Base-by-base conservation (phyloP, 2,797 vertebrate genomes). In the Babyrousa celebensis region DNA sequence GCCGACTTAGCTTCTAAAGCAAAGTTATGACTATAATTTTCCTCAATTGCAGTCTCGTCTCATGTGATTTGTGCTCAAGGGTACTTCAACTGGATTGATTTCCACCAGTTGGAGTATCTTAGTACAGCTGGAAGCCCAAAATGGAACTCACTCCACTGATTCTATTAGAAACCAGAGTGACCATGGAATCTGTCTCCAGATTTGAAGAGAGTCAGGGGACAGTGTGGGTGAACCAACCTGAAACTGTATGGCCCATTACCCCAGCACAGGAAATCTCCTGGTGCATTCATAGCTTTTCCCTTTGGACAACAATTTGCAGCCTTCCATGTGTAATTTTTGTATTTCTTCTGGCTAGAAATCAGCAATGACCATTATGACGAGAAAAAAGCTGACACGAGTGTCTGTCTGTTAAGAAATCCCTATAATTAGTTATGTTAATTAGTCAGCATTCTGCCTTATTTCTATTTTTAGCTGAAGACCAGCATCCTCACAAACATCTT, bases 1-100 rank as follows among this genome's bases (percentile, higher is more conserved):
- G 96, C 89, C 96, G 90, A 94, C 97, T 98, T 98, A 32, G 32
- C 97, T 97, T 98, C 97, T 97, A 91, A 77, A 94, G 97, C 97
- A 97, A 98, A 98, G 97, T 98, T 98, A 97, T 98, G 98, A 90
- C 97, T 98, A 94, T 98, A 97, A 98, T 99, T 98, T 98, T 87
- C 97, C 96, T 98, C 90, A 6, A 98, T 98, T 98, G 97, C 97
- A 97, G 97, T 95, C 97, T 98, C 97, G 96, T 98, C 98, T 98
- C 98, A 98, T 98, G 98, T 98, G 98, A 98, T 99, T 98, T 98
- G 97, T 98, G 97, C 98, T 98, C 96, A 98, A 98, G 98, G 96
- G 97, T 97, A 94, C 97, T 98, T 98, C 97, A 97, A 48, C 68
- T 92, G 91, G 96, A 98, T 97, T 97, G 97, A 97, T 98, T 98